Percentiles rank a stretch among this genome's conserved stretches.
These are phyloP conservation scores for Sphecodes monilicornis DNA, from an alignment of 2,888 invertebrate species.

Conservation along the genomic window DNA sequence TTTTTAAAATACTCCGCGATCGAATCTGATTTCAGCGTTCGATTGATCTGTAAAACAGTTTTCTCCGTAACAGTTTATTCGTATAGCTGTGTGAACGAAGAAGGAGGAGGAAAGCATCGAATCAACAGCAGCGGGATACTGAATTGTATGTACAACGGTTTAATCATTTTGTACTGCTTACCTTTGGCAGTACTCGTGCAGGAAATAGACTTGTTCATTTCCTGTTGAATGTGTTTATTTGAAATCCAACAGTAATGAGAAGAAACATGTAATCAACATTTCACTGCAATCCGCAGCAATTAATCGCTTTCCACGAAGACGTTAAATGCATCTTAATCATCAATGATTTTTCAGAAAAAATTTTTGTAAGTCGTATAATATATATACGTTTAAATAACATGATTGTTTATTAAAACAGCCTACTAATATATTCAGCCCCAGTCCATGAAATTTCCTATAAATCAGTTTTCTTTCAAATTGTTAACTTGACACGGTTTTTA, in stretches of 20 bases:
- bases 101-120: not conserved
- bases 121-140: not conserved
- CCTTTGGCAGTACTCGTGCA: not conserved
- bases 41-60: not conserved
- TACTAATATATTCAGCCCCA: not conserved
- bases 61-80: not conserved
- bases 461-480: too few relatives aligned
- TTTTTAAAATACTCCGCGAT: not conserved
- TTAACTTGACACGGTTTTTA: too few relatives aligned
- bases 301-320: not conserved
- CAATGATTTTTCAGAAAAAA: not conserved
- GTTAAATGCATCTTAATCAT: not conserved
- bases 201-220: slow-evolving; percentile 9
- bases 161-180: slow-evolving; percentile 15
- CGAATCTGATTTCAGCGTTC: not conserved
- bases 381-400: not conserved
- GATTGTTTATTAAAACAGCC: not conserved
- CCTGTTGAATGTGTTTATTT: not conserved
- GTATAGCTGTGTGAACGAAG: not conserved
- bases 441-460: too few relatives aligned
- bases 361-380: not conserved
- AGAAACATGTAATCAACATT: slow-evolving; percentile 4
- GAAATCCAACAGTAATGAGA: not conserved
- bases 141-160: not conserved
- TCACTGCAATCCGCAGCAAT: not conserved